Percentiles rank a stretch among this genome's conserved stretches.
Conservation (phyloP, 2,113 vertebrate species). For the Oxyruncus cristatus region DNA sequence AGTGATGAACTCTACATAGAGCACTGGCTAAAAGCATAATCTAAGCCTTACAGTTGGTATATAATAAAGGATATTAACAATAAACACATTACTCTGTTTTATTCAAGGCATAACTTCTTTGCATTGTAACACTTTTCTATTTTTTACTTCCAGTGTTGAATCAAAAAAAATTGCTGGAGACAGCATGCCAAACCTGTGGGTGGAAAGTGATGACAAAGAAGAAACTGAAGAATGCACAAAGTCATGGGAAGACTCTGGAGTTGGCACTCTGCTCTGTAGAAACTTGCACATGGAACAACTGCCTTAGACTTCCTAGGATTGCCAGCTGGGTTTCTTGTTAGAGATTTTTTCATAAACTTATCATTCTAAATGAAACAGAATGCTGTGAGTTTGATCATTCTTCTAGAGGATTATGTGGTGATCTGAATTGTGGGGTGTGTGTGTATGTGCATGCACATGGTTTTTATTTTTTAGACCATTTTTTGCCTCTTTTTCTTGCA, state of each 20-base stretch:
- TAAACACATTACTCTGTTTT: neutral
- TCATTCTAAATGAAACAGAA: conserved; percentile 49
- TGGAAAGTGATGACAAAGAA: conserved; percentile 27
- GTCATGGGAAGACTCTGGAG: conserved; percentile 37
- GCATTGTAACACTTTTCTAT: neutral
- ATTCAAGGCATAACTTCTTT: neutral
- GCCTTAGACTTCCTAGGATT: conserved; percentile 55
- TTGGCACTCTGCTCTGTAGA: conserved; percentile 9
- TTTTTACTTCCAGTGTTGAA: neutral
- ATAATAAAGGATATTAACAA: neutral
- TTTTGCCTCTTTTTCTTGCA: conserved; percentile 30
- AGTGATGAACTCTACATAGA: neutral
- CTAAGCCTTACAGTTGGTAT: neutral
- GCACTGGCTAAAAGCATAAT: neutral
- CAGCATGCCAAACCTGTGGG: conserved; percentile 46
- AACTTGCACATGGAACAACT: conserved; percentile 58
- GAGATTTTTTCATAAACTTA: conserved; percentile 12
- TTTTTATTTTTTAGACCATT: conserved; percentile 53
- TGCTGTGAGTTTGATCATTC: conserved; percentile 60
- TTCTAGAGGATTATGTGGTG: conserved; percentile 42
- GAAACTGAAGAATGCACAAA: conserved; percentile 4
- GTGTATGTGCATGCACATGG: conserved; percentile 28
- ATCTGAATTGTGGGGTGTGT: conserved; percentile 44
- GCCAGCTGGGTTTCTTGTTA: neutral
- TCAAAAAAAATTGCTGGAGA: conserved; percentile 49